phyloP scores from a whole-genome alignment of 1,140 invertebrate species.

The Temnothorax longispinosus region DNA sequence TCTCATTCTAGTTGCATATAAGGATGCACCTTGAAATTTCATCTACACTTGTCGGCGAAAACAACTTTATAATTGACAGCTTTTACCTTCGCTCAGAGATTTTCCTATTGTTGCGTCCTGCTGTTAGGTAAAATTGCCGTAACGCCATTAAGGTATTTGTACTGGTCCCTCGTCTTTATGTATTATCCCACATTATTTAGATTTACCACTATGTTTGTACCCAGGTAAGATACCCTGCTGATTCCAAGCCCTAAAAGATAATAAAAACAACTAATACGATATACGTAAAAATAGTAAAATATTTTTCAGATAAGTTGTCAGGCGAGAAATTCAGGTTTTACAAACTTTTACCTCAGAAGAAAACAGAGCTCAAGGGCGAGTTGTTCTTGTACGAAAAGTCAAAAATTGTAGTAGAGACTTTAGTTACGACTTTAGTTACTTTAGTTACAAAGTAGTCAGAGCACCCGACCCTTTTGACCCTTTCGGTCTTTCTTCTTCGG shows the following conservation, averaged over 20 bases:
- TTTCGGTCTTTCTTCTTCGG: not conserved
- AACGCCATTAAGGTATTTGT: not conserved
- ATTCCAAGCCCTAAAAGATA: not conserved
- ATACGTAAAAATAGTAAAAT: not conserved
- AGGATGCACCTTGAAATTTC: conserved; percentile 65
- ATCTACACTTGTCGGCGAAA: not conserved
- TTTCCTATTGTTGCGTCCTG: conserved; percentile 54
- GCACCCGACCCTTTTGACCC: not conserved
- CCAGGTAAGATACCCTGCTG: not conserved
- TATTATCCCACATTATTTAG: not conserved
- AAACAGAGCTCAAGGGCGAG: not conserved
- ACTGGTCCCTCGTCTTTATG: not conserved
- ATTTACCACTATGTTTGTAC: no score
- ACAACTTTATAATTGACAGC: not conserved
- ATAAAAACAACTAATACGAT: not conserved
- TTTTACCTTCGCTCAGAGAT: not conserved
- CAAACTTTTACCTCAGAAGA: not conserved
- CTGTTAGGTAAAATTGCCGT: not conserved
- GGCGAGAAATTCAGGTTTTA: not conserved
- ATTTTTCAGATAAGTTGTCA: not conserved
- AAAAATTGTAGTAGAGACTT: conserved; percentile 52
- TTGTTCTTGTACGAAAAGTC: not conserved
- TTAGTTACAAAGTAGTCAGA: conserved; percentile 37
- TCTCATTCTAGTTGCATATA: not conserved
- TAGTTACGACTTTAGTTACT: conserved; percentile 83